These are phyloP conservation scores for Choloepus hoffmanni DNA, from an alignment of 2,113 vertebrate species.

Conservation along the genomic window DNA sequence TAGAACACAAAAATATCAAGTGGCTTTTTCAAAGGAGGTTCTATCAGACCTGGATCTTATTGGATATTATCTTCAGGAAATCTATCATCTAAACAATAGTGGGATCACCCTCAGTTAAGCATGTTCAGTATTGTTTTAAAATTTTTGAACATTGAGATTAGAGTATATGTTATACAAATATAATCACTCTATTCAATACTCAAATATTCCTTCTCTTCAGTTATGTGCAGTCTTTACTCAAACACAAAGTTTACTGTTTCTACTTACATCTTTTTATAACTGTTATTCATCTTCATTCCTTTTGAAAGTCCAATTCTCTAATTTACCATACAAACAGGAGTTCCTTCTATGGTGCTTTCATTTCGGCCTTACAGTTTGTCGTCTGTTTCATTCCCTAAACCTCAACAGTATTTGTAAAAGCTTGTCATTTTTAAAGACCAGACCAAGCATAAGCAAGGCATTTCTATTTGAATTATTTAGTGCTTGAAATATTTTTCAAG, in stretches of 20 bases:
- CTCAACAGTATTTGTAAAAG: background rate
- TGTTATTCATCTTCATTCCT: background rate
- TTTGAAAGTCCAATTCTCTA: background rate
- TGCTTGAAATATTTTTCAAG: slow-evolving; percentile 46
- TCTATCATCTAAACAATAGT: background rate
- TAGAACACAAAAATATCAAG: background rate
- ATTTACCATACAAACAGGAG: background rate
- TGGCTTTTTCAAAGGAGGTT: background rate
- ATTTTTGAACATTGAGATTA: background rate
- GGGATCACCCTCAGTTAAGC: background rate
- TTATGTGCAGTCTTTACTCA: background rate
- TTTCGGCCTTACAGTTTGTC: background rate
- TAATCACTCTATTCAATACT: background rate
- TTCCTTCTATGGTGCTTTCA: background rate
- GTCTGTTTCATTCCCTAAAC: background rate
- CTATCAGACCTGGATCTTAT: background rate
- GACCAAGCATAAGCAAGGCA: background rate
- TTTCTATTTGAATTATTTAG: slow-evolving; percentile 65
- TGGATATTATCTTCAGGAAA: background rate
- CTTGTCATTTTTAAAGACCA: slow-evolving; percentile 1
- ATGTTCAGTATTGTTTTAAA: background rate
- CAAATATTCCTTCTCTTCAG: background rate
- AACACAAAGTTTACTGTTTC: background rate
- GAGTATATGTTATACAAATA: background rate
- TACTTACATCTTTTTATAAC: background rate